Evolutionary conservation across 1,140 invertebrate genomes (phyloP).

Genomic region (Rhagoletis pomonella): DNA sequence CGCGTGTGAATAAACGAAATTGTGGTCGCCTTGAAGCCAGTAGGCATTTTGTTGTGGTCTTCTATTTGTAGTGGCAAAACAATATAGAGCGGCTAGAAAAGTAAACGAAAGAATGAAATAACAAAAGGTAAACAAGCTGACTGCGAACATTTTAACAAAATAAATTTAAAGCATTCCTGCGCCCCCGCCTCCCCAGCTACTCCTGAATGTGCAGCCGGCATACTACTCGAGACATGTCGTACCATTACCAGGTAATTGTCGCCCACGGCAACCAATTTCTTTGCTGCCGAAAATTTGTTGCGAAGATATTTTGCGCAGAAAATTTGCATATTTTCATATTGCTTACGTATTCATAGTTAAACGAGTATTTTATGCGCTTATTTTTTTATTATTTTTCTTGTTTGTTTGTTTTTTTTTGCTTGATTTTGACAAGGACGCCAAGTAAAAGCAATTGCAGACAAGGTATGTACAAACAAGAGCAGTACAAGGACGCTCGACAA

Average conservation of each 20-base stretch:
- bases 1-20: background rate
- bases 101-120: background rate
- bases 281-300: constrained; percentile 28
- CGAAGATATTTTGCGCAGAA: constrained; percentile 34
- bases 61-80: background rate
- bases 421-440: constrained; percentile 8
- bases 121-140: background rate
- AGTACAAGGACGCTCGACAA: background rate
- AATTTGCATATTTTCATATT: constrained; percentile 12
- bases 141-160: constrained; percentile 5
- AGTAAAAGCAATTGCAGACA: background rate
- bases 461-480: background rate
- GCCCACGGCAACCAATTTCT: constrained; percentile 40
- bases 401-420: too few relatives aligned
- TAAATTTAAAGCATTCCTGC: constrained; percentile 27
- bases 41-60: constrained; percentile 6
- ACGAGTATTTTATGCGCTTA: too few relatives aligned
- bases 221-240: background rate
- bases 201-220: background rate
- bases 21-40: background rate
- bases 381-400: too few relatives aligned
- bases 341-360: constrained; percentile 25
- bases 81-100: background rate
- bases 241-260: constrained; percentile 34
- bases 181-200: too few relatives aligned